These are phyloP conservation scores for Dioctria linearis DNA, from an alignment of 2,888 invertebrate genomes.

Conservation along the genomic window DNA sequence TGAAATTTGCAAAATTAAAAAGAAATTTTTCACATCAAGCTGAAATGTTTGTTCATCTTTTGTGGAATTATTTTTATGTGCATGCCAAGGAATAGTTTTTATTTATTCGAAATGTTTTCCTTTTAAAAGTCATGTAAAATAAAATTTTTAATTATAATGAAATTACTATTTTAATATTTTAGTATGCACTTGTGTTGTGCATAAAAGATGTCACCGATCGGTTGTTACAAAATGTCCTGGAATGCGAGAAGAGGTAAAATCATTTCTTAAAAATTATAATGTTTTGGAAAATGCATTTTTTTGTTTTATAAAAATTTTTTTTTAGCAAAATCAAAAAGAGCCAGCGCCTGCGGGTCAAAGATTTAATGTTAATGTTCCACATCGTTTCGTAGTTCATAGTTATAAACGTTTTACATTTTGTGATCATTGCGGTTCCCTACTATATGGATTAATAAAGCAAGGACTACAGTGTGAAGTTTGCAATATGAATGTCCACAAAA, in stretches of 20 bases:
- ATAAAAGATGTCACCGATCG: conserved; percentile 97
- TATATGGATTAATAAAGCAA: conserved; percentile 96
- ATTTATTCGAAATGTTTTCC: background rate
- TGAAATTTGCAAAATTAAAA: too few species aligned
- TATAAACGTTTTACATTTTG: conserved; percentile 99
- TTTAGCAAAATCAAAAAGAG: conserved; percentile 73
- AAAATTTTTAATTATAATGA: conserved; percentile 10
- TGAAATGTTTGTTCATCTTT: background rate
- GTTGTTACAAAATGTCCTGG: conserved; percentile 99
- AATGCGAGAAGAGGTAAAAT: conserved; percentile 86
- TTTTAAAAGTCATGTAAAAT: background rate
- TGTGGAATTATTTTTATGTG: background rate
- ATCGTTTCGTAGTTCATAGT: conserved; percentile 95
- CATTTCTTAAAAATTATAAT: background rate
- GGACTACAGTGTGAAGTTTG: conserved; percentile 98
- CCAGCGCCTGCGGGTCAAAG: conserved; percentile 80
- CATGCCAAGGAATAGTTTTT: background rate
- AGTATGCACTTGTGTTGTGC: conserved; percentile 99
- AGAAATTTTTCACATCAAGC: too few species aligned
- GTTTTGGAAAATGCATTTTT: background rate
- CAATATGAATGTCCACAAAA: conserved; percentile 97
- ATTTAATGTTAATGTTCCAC: conserved; percentile 99
- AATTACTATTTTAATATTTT: conserved; percentile 68
- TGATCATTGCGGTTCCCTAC: conserved; percentile 98
- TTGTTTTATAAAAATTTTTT: conserved; percentile 54